Evolutionary conservation across 2,888 invertebrate genomes (phyloP).

Genomic region (Scaptomyza cyrtandrae): DNA sequence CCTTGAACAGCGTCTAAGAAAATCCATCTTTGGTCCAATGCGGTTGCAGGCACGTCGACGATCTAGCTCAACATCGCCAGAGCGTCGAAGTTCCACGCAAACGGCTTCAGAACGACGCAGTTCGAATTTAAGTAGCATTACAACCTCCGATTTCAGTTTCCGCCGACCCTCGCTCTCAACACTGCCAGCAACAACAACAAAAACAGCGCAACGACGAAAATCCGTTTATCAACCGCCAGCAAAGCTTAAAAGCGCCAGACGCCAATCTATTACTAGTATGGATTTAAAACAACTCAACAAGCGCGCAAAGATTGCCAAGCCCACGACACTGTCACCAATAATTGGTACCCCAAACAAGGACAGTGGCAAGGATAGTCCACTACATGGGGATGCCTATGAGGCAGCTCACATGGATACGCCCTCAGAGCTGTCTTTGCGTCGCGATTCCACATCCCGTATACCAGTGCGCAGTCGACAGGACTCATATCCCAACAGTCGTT

Average conservation of each 20-base stretch:
- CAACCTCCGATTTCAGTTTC: slow-evolving; percentile 84
- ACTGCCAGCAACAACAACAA: slow-evolving; percentile 56
- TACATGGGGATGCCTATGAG: slow-evolving; percentile 62
- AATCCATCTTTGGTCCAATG: slow-evolving; percentile 56
- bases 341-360: slow-evolving; percentile 85
- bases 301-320: slow-evolving; percentile 82
- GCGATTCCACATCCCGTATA: slow-evolving; percentile 82
- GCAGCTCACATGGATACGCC: slow-evolving; percentile 56
- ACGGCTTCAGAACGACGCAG: slow-evolving; percentile 83
- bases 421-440: slow-evolving; percentile 66
- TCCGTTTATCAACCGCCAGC: slow-evolving; percentile 49
- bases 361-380: slow-evolving; percentile 74
- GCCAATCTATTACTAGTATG: slow-evolving; percentile 20
- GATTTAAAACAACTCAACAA: slow-evolving; percentile 42
- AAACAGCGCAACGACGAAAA: slow-evolving; percentile 53
- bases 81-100: slow-evolving; percentile 83
- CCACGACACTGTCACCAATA: slow-evolving; percentile 83
- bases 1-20: slow-evolving; percentile 48
- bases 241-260: slow-evolving; percentile 38
- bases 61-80: slow-evolving; percentile 83
- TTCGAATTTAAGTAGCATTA: slow-evolving; percentile 83
- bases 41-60: slow-evolving; percentile 65
- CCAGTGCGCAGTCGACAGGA: slow-evolving; percentile 73
- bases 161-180: slow-evolving; percentile 75
- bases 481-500: slow-evolving; percentile 60